Evolutionary conservation across 2,113 vertebrate genomes (phyloP).

Genomic region (Panthera tigris): DNA sequence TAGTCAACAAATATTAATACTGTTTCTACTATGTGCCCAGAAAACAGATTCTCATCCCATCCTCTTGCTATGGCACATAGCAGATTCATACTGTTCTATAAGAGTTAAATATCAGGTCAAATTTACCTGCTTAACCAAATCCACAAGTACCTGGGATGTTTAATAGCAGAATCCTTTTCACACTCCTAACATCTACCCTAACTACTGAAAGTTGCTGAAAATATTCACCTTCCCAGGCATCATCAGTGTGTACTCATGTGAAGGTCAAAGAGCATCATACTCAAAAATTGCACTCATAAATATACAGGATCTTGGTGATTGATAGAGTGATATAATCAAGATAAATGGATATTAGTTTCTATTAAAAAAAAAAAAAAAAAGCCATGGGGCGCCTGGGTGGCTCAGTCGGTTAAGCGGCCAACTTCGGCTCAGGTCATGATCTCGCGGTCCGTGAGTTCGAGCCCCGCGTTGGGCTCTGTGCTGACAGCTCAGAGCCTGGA

Average conservation of each 20-base stretch:
- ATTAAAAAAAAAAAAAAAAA: constrained; percentile 44
- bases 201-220: constrained; percentile 45
- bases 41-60: not conserved
- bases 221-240: constrained; percentile 63
- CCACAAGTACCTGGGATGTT: not conserved
- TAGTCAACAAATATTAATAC: not conserved
- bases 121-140: constrained; percentile 13
- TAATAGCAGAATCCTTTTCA: constrained; percentile 48
- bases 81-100: not conserved
- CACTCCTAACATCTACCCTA: not conserved
- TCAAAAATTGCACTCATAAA: constrained; percentile 75
- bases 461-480: too few species aligned
- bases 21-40: not conserved
- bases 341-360: constrained; percentile 73
- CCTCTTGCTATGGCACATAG: not conserved
- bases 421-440: too few species aligned
- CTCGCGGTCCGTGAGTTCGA: too few species aligned
- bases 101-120: not conserved
- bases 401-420: too few species aligned
- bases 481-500: too few species aligned
- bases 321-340: constrained; percentile 67
- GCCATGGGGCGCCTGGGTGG: not conserved
- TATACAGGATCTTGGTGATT: constrained; percentile 73
- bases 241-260: constrained; percentile 52
- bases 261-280: constrained; percentile 81